A percentile compares a stretch with the other conserved stretches of the same genome.
These are phyloP conservation scores for Axinella damicornis DNA, from an alignment of 37 sponge, comb jelly and placozoan genomes.

Conservation along the genomic window DNA sequence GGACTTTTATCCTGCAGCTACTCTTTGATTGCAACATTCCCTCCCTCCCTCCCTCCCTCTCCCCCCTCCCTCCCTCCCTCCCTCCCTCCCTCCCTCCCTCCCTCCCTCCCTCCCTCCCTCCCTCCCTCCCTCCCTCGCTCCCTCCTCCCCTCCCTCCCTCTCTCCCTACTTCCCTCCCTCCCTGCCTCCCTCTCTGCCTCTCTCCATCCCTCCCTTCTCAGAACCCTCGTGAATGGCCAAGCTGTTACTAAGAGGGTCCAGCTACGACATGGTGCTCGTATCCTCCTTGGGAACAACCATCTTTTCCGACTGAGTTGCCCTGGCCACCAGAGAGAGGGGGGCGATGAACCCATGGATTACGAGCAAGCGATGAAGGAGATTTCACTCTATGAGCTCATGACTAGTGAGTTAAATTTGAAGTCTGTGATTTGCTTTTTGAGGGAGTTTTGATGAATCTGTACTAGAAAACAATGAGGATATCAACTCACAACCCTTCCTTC, in stretches of 20 bases:
- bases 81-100: too few species aligned
- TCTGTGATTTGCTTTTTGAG: not conserved
- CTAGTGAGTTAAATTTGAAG: slow-evolving; percentile 37
- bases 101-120: too few species aligned
- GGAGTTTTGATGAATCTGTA: not conserved
- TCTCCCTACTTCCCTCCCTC: not conserved
- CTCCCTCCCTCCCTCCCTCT: too few species aligned
- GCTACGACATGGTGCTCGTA: slow-evolving; percentile 83
- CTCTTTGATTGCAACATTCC: too few species aligned
- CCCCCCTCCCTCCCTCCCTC: too few species aligned
- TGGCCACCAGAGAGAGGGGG: slow-evolving; percentile 21
- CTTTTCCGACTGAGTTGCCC: slow-evolving; percentile 94
- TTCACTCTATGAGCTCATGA: slow-evolving; percentile 53
- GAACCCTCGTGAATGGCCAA: slow-evolving; percentile 90
- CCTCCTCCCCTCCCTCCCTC: too few species aligned
- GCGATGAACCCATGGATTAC: slow-evolving; percentile 73
- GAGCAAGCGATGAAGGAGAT: slow-evolving; percentile 89
- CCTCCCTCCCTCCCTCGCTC: too few species aligned
- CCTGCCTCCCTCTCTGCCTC: not conserved
- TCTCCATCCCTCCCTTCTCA: not conserved
- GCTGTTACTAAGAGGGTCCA: slow-evolving; percentile 71
- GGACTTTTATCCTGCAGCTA: too few species aligned
- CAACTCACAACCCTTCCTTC: too few species aligned
- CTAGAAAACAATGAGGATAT: not conserved
- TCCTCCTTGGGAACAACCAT: slow-evolving; percentile 96